phyloP scores from a whole-genome alignment of 2,888 invertebrate genomes.

The Ecdyonurus torrentis region DNA sequence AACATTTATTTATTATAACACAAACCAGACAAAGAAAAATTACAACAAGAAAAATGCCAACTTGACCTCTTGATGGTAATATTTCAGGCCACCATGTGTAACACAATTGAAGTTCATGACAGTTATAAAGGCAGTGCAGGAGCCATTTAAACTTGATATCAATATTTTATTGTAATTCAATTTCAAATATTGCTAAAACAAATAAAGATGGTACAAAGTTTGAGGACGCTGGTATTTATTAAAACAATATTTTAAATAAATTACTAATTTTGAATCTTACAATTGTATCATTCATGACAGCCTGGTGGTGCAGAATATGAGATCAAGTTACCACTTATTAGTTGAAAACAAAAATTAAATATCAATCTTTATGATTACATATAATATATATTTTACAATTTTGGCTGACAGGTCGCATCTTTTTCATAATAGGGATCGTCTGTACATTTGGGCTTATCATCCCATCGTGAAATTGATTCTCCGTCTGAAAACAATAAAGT shows the following conservation, averaged over 20 bases:
- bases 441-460: not conserved
- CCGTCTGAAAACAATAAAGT: not conserved
- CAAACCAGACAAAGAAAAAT: not conserved
- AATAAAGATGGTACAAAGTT: no score
- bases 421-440: not conserved
- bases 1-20: slow-evolving; percentile 1
- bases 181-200: no score
- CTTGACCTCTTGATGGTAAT: not conserved
- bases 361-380: not conserved
- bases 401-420: not conserved
- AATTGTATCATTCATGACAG: not conserved
- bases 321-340: not conserved
- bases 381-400: not conserved
- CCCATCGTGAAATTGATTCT: not conserved
- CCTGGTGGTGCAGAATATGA: not conserved
- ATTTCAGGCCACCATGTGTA: not conserved
- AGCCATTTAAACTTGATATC: no score
- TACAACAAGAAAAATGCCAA: not conserved
- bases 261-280: no score
- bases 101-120: not conserved
- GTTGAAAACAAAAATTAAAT: not conserved
- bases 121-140: not conserved
- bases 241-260: no score
- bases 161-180: no score
- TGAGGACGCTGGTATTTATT: not conserved